Evolutionary conservation across 2,113 vertebrate species (phyloP).

Genomic region (Empidonax traillii): DNA sequence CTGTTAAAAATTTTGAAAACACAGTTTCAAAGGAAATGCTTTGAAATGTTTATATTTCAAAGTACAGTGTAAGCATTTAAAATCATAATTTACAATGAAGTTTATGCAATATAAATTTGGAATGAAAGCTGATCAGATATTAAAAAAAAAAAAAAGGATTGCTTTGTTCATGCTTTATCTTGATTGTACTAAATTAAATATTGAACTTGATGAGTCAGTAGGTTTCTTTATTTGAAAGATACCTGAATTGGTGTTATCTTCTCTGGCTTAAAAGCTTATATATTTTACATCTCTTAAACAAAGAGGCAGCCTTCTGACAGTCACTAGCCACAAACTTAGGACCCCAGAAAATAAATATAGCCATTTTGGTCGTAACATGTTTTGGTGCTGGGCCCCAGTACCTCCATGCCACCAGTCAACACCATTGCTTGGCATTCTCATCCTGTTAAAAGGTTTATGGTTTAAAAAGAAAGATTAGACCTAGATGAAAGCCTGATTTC

Average conservation of each 20-base stretch:
- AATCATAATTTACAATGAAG: neutral
- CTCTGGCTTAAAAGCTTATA: neutral
- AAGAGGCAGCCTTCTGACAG: neutral
- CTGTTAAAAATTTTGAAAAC: neutral
- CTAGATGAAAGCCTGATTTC: neutral
- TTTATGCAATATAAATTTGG: neutral
- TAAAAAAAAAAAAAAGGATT: neutral
- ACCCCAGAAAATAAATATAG: neutral
- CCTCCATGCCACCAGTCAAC: neutral
- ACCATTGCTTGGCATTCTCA: neutral
- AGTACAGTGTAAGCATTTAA: neutral
- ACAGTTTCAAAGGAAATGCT: neutral
- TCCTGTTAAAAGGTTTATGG: neutral
- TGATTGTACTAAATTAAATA: neutral
- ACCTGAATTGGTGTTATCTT: neutral
- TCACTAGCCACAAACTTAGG: neutral
- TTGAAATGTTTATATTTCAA: neutral
- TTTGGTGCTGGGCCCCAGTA: neutral
- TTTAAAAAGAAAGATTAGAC: neutral
- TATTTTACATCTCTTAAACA: neutral
- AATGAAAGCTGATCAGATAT: neutral
- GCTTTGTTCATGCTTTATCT: neutral
- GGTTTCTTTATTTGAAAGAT: neutral
- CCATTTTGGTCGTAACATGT: accelerated
- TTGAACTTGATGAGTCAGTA: neutral